Evolutionary conservation across 2,797 vertebrate genomes (phyloP).

Genomic region (Amblyraja radiata): DNA sequence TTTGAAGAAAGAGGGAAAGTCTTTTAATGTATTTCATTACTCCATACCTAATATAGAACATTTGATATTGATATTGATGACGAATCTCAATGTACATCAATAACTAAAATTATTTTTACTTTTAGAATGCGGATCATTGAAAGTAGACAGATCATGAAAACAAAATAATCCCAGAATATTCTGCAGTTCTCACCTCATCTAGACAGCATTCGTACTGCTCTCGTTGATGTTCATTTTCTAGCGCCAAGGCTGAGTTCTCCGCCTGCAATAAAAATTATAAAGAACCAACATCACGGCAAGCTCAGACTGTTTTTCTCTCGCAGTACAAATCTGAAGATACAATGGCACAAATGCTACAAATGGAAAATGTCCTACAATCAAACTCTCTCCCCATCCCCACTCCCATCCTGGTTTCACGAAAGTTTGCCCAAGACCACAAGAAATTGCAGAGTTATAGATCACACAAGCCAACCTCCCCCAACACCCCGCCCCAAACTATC

Average conservation of each 20-base stretch:
- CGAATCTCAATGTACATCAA: neutral
- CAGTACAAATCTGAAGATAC: neutral
- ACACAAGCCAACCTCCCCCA: too few species aligned
- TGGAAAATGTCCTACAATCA: neutral
- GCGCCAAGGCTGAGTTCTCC: slow-evolving; percentile 71
- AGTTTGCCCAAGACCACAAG: too few species aligned
- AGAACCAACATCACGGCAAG: slow-evolving; percentile 50
- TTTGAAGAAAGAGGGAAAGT: neutral
- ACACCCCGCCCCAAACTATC: too few species aligned
- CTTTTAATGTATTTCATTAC: neutral
- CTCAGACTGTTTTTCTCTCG: slow-evolving; percentile 43
- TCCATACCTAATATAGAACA: neutral
- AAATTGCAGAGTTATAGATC: too few species aligned
- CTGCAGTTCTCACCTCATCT: slow-evolving; percentile 71
- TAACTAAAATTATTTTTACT: neutral
- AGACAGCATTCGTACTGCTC: slow-evolving; percentile 84
- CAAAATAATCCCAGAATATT: neutral
- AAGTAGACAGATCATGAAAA: neutral
- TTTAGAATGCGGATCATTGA: neutral
- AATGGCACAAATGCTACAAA: too few species aligned
- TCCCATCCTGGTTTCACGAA: too few species aligned
- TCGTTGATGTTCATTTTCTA: slow-evolving; percentile 82
- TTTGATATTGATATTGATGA: neutral
- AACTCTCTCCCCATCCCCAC: too few species aligned
- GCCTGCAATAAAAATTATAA: slow-evolving; percentile 59